These are phyloP conservation scores for Musca vetustissima DNA, from an alignment of 1,140 invertebrate species.

Conservation along the genomic window DNA sequence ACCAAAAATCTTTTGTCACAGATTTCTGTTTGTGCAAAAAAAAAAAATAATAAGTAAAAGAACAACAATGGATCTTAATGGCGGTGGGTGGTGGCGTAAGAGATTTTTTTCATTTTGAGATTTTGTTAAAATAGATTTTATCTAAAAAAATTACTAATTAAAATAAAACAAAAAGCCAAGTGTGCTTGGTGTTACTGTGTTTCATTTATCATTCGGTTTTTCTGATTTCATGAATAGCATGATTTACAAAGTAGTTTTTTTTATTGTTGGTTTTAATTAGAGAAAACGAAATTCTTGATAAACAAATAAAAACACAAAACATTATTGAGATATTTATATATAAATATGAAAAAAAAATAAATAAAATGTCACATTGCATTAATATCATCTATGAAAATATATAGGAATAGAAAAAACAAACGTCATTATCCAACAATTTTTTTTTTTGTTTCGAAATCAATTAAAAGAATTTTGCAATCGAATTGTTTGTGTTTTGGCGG, in stretches of 20 bases:
- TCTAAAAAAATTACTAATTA: neutral
- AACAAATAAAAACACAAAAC: constrained; percentile 21
- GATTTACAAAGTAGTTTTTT: neutral
- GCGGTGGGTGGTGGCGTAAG: neutral
- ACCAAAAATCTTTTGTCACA: constrained; percentile 2
- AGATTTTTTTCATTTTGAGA: neutral
- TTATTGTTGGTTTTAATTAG: no score
- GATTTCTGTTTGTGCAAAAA: constrained; percentile 21
- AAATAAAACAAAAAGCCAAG: neutral
- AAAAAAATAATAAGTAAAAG: neutral
- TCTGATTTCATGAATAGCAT: constrained; percentile 7
- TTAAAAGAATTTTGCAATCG: no score
- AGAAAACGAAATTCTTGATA: constrained; percentile 2
- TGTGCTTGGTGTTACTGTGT: constrained; percentile 14
- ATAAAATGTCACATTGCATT: constrained; percentile 11
- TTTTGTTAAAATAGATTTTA: neutral
- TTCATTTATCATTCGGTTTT: constrained; percentile 5
- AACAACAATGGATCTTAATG: constrained; percentile 4
- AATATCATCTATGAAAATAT: neutral
- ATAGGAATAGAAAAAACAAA: no score
- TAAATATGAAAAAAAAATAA: neutral
- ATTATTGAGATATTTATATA: constrained; percentile 10
- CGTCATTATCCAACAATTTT: no score
- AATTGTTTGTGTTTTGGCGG: no score
- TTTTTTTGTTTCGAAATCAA: no score